Evolutionary conservation across 2,113 vertebrate genomes (phyloP).

Genomic region (Picathartes gymnocephalus): DNA sequence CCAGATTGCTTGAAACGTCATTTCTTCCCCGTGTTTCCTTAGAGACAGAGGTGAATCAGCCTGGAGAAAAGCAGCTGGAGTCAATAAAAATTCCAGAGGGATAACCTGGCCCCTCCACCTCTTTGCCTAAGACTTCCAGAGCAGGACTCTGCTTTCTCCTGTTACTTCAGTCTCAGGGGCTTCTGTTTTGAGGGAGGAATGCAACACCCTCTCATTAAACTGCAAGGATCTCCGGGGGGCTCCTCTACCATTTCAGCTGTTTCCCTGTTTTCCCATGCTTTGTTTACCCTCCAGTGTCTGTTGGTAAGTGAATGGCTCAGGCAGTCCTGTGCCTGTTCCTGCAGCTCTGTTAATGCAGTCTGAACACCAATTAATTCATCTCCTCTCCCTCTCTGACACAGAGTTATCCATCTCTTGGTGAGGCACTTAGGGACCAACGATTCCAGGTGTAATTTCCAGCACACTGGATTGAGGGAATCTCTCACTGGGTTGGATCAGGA

Average conservation of each 20-base stretch:
- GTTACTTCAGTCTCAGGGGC: neutral
- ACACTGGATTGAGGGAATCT: neutral
- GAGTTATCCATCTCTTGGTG: neutral
- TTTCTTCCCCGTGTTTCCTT: neutral
- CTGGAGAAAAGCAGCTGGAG: slow-evolving; percentile 45
- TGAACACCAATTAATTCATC: neutral
- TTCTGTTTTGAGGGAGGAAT: neutral
- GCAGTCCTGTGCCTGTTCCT: neutral
- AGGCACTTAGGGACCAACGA: neutral
- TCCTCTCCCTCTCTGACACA: neutral
- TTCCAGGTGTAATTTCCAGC: neutral
- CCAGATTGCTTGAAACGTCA: neutral
- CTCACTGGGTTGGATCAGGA: neutral
- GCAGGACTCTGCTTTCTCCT: neutral
- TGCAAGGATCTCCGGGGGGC: neutral
- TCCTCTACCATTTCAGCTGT: neutral
- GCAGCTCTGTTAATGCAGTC: neutral
- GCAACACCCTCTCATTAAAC: neutral
- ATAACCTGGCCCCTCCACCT: slow-evolving; percentile 24
- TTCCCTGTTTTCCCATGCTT: neutral
- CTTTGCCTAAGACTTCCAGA: neutral
- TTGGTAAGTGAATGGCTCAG: neutral
- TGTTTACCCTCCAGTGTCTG: neutral
- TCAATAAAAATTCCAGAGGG: slow-evolving; percentile 40
- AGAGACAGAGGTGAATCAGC: slow-evolving; percentile 14